Evolutionary conservation across 1,140 invertebrate species (phyloP).

Genomic region (Sitophilus oryzae): DNA sequence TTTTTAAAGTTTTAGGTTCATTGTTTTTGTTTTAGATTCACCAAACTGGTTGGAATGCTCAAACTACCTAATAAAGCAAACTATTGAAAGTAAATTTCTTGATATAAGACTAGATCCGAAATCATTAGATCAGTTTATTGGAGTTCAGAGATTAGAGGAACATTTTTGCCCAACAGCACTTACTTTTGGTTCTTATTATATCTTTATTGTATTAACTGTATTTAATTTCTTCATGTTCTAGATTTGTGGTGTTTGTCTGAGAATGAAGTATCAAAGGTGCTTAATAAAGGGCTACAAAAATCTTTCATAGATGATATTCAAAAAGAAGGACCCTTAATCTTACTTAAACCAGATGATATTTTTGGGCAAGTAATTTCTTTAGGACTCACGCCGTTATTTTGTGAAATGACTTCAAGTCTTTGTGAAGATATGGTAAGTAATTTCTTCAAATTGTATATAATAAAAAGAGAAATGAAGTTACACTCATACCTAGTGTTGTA

Average conservation of each 20-base stretch:
- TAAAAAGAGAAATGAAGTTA: not conserved
- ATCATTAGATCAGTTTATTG: slow-evolving; percentile 42
- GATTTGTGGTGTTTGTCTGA: slow-evolving; percentile 44
- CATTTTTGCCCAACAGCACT: slow-evolving; percentile 77
- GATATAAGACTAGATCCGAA: slow-evolving; percentile 43
- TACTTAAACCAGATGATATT: slow-evolving; percentile 61
- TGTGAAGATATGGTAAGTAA: slow-evolving; percentile 22
- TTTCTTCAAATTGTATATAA: not conserved
- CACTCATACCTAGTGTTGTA: not conserved
- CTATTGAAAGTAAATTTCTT: slow-evolving; percentile 26
- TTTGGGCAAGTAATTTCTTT: slow-evolving; percentile 55
- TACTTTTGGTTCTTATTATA: slow-evolving; percentile 54
- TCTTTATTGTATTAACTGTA: not conserved
- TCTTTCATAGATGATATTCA: slow-evolving; percentile 59
- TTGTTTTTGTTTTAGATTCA: slow-evolving; percentile 25
- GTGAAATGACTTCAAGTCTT: slow-evolving; percentile 35
- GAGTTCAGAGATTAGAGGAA: slow-evolving; percentile 58
- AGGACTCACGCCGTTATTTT: slow-evolving; percentile 59
- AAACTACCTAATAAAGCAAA: slow-evolving; percentile 31
- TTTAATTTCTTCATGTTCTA: slow-evolving; percentile 16
- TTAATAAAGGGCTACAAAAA: slow-evolving; percentile 60
- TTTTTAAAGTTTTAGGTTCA: not conserved
- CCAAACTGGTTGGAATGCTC: slow-evolving; percentile 26
- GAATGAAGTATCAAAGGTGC: slow-evolving; percentile 46
- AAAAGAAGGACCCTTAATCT: slow-evolving; percentile 53